Evolutionary conservation across 2,888 invertebrate species (phyloP).

Genomic region (Ochropleura leucogaster): DNA sequence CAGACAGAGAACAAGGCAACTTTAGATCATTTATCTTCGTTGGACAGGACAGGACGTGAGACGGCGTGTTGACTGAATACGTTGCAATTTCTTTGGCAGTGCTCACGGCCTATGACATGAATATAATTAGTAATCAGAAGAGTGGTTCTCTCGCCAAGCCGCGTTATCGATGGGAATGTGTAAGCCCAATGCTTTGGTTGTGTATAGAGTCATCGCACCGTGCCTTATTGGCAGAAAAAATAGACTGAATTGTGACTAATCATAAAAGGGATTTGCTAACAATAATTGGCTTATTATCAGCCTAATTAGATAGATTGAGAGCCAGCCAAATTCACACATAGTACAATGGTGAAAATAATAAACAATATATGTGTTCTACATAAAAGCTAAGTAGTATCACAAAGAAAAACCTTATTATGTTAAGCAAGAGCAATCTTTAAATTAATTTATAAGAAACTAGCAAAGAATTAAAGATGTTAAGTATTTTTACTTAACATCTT

Average conservation of each 20-base stretch:
- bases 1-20: conserved; percentile 61
- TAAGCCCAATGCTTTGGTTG: conserved; percentile 33
- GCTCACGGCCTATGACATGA: conserved; percentile 66
- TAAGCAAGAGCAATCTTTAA: conserved; percentile 13
- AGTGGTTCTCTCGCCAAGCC: conserved; percentile 47
- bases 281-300: conserved; percentile 14
- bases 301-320: conserved; percentile 5
- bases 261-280: conserved; percentile 6
- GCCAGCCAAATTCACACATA: conserved; percentile 12
- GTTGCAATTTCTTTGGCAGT: conserved; percentile 69
- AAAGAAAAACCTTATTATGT: not conserved
- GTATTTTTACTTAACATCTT: too few relatives aligned
- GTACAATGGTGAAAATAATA: not conserved
- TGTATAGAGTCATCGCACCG: conserved; percentile 29
- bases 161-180: conserved; percentile 45
- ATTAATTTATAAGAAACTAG: conserved; percentile 11
- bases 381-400: not conserved
- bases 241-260: conserved; percentile 21
- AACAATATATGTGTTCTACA: not conserved
- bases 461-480: too few relatives aligned
- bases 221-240: conserved; percentile 25
- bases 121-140: conserved; percentile 62
- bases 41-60: conserved; percentile 56
- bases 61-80: conserved; percentile 62
- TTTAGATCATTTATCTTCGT: conserved; percentile 70